Conservation (phyloP, 2,888 invertebrate species). For the Branchipolynoe longqiensis region DNA sequence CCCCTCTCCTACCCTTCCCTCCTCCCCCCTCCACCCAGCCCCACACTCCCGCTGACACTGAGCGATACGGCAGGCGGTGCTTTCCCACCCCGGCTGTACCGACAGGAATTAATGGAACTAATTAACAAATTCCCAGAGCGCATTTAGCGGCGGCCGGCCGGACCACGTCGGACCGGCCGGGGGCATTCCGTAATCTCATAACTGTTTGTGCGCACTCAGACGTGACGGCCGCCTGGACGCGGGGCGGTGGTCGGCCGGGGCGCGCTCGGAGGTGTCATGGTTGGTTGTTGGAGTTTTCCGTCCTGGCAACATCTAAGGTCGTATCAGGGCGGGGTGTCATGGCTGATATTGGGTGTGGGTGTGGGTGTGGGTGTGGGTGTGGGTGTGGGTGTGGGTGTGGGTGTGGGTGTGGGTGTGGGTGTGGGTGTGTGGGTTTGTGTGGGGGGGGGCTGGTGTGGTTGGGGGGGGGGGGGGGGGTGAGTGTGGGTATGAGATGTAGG, state of each 20-base stretch:
- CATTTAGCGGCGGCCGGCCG: not conserved
- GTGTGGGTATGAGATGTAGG: too few relatives aligned
- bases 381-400: too few relatives aligned
- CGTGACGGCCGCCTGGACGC: not conserved
- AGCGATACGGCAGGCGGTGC: not conserved
- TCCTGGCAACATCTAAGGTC: too few relatives aligned
- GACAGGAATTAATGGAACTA: conserved; percentile 26
- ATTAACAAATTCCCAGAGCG: conserved; percentile 18
- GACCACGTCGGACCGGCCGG: not conserved
- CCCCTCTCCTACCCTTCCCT: not conserved
- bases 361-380: too few relatives aligned
- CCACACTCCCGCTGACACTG: conserved; percentile 26
- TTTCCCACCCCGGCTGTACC: not conserved
- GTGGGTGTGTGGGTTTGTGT: too few relatives aligned
- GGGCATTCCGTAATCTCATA: conserved; percentile 19
- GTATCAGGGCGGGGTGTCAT: too few relatives aligned
- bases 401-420: too few relatives aligned
- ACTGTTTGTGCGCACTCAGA: not conserved
- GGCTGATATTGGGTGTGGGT: too few relatives aligned
- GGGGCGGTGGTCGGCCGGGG: not conserved
- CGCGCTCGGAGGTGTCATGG: not conserved
- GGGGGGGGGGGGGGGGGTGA: too few relatives aligned
- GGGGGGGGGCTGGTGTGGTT: too few relatives aligned
- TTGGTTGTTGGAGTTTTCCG: not conserved
- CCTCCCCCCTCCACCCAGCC: not conserved